Conservation (phyloP, 2,888 invertebrate species). For the Metellina segmentata region DNA sequence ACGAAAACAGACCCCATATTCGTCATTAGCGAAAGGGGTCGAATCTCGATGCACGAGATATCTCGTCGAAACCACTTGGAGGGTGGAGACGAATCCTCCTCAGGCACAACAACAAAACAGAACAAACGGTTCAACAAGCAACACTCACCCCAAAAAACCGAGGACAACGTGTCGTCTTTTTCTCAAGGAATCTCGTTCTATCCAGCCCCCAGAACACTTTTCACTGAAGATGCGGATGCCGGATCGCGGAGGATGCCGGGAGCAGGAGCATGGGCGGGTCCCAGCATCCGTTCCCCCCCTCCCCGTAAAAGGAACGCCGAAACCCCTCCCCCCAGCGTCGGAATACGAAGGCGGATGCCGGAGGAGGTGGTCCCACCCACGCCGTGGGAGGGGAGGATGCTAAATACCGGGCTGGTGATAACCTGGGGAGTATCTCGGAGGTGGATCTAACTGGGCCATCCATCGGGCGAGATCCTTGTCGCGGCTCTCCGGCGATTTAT, state of each 20-base stretch:
- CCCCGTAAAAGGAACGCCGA: not conserved
- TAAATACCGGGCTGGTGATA: not conserved
- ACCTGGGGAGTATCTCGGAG: not conserved
- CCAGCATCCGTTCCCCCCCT: not conserved
- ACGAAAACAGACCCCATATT: too few species aligned
- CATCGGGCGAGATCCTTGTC: not conserved
- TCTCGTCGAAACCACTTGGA: too few species aligned
- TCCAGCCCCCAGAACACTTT: slow-evolving; percentile 29
- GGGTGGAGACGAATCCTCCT: not conserved
- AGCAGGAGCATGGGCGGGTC: slow-evolving; percentile 60
- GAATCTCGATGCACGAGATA: too few species aligned
- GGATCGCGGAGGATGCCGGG: slow-evolving; percentile 44
- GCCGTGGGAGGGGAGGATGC: not conserved
- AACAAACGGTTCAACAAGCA: not conserved
- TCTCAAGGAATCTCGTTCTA: slow-evolving; percentile 39
- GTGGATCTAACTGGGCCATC: not conserved
- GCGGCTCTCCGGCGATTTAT: not conserved
- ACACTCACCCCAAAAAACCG: slow-evolving; percentile 46
- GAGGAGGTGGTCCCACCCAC: not conserved
- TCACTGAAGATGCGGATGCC: slow-evolving; percentile 27
- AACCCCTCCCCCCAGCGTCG: slow-evolving; percentile 21
- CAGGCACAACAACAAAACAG: not conserved
- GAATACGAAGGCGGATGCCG: not conserved
- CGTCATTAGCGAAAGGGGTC: too few species aligned
- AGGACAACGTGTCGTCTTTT: slow-evolving; percentile 20